Base-by-base conservation (phyloP, 2,888 invertebrate species). In the Pyralis farinalis region DNA sequence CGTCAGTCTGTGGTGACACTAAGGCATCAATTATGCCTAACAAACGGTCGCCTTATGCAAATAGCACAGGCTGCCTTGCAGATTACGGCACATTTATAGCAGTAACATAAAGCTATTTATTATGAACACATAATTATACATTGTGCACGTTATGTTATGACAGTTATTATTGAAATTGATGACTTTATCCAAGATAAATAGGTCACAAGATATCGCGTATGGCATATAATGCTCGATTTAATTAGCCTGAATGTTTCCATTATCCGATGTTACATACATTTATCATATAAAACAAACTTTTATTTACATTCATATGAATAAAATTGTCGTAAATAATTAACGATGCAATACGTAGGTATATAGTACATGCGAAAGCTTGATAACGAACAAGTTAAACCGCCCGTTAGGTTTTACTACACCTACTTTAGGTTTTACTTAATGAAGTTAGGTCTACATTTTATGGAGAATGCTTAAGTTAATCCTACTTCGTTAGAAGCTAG, bases 151-250 rank as follows among this genome's bases (percentile, higher is more conserved):
- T 74, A 57, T 62, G 63, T 81, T 74, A 81, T 69, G 73, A 71
- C 70, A 67, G 66, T 65, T 65, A 71, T 76, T 83, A 87, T 85
- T 86, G 79, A 86, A 78, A 86, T 77, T 78, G 74, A 86, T 83
- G 82, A 76, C 85, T 81, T 72, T 80, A 85, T 77, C 61, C 58
- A 49, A 71, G 85, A 86, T 86, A 86, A 80, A 71, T 69, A 63
- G 86, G 85, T 85, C 80, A 81, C 60, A 56, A 51, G 71, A 70
- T 83, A 86, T 83, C 83, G 50, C 63, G 49, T 67, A 71, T 63
- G 73, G 73, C 79, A 80, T 72, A 75, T 81, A 77, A 81, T 69
- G 76, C 62, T 77, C 80, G 74, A 81, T 85, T 84, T 85, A 84
- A 87, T 86, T 81, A 79, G 66, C 46, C 53, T 80, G 68, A 83